Evolutionary conservation across 1,140 invertebrate species (phyloP), one percentile per base, ranked within the genome.

Genomic region (Tribolium madens): DNA sequence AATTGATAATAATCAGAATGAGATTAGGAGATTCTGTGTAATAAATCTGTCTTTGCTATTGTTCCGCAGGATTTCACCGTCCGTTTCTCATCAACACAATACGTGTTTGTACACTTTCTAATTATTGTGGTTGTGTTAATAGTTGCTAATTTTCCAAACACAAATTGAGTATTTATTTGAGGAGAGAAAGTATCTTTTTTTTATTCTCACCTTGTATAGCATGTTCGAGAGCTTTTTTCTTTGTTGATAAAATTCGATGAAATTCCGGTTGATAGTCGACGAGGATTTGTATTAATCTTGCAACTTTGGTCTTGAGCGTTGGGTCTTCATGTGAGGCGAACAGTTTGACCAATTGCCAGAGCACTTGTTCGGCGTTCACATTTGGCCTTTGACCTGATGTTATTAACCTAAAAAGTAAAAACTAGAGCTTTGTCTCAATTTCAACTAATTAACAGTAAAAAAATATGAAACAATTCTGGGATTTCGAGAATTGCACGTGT

Each of bases 311-410:
- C n/a, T 89, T 86, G 50, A 91, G 81, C 0, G 88, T 90, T 0
- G 88, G 86, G 60, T 91, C 89, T 73, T 91, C 89, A 12, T 92
- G 91, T 75, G 89, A 89, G 2, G 94, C 92, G 81, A 96, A 94
- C 6, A 95, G 88, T 50, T 91, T 90, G 1, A 96, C 94, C 84
- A 96, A 88, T 60, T 95, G 91, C 92, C 93, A 93, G 12, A 94
- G 88, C 2, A 96, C 91, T 12, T 91, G 88, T 78, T 96, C 94
- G 21, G 92, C 92, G 78, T 92, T 90, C 1, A 96, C 83, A 57
- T 90, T 89, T 1, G 90, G 90, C 5, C 89, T 87, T 10, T 90
- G 89, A 3, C 85, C 84, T n/a, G 90, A 86, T 69, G 90, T 88
- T 75, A 91, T 79, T 72, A 91, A 81, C 80, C 90, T 91, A 81